These are phyloP conservation scores for Drosophila seclusa DNA, from an alignment of 2,888 invertebrate species.

Conservation along the genomic window DNA sequence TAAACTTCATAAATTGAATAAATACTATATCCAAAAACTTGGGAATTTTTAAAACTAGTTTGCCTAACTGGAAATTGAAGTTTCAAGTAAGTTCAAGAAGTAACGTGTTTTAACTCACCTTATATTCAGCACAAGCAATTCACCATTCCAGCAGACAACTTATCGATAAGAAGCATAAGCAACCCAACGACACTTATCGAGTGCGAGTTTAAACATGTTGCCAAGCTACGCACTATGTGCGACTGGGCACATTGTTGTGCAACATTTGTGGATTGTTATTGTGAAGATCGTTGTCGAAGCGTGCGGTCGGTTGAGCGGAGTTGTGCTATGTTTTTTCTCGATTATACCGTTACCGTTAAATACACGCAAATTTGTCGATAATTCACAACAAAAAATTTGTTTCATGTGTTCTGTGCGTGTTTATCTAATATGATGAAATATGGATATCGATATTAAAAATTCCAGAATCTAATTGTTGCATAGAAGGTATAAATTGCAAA, in stretches of 20 bases:
- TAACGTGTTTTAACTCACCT: constrained; percentile 4
- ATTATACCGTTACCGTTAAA: constrained; percentile 55
- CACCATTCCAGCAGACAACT: background rate
- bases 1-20: background rate
- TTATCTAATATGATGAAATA: constrained; percentile 2
- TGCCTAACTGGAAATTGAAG: background rate
- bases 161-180: background rate
- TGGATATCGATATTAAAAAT: constrained; percentile 11
- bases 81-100: background rate
- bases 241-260: constrained; percentile 41
- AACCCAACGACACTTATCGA: constrained; percentile 4
- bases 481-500: constrained; percentile 37
- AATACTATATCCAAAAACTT: background rate
- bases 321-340: constrained; percentile 29
- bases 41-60: background rate
- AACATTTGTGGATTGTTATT: constrained; percentile 45
- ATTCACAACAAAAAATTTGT: constrained; percentile 16
- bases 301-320: constrained; percentile 48
- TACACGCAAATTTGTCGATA: constrained; percentile 29
- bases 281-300: constrained; percentile 49
- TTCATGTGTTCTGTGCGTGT: constrained; percentile 34
- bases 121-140: background rate
- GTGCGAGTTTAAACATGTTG: constrained; percentile 33
- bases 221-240: constrained; percentile 11
- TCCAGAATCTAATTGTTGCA: constrained; percentile 21